Evolutionary conservation across 1,140 invertebrate species (phyloP), one percentile per base, ranked within the genome.

Genomic region (Harpegnathos saltator): DNA sequence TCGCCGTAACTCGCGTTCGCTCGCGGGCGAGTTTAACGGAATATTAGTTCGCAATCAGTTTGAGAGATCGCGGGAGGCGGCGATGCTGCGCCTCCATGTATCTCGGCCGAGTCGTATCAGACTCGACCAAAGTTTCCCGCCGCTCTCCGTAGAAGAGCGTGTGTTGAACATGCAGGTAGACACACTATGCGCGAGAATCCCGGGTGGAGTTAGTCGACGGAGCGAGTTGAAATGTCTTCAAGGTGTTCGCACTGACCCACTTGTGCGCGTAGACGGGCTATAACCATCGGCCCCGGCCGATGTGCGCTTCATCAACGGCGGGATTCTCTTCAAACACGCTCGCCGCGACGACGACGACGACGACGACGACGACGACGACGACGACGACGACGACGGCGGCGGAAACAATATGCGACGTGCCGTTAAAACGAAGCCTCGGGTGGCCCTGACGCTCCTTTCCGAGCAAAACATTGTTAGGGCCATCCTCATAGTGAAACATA

Each of bases 21-120:
- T 77, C 72, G 62, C 50, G 56, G 38, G 48, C 73, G 77, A 87
- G 80, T 88, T 87, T 75, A 88, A 88, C 83, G 68, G 83, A 81
- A 88, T 88, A 88, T 88, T 87, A 88, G 86, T 88, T 88, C 54
- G 68, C 86, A 88, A 88, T 88, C 87, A 88, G 86, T 88, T 88
- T 19, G 72, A 72, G 81, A 82, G 82, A 88, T 88, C 86, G 86
- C 81, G 72, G 77, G 81, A 82, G 82, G 88, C 88, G 83, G 86
- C 81, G 65, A 78, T 72, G 83, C 65, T 85, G 72, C 82, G 75
- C 82, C 58, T 7, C 61, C 61, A 72, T 69, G 72, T 85, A 88
- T 88, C 83, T 56, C 65, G 75, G n/a, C n/a, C 52, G 50, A 54
- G 80, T 88, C 54, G 80, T 88, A 88, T 88, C 86, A 82, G 66